Percentiles rank a stretch among this genome's conserved stretches.
Evolutionary conservation across 2,113 vertebrate genomes (phyloP).

Genomic region (Gorilla gorilla): DNA sequence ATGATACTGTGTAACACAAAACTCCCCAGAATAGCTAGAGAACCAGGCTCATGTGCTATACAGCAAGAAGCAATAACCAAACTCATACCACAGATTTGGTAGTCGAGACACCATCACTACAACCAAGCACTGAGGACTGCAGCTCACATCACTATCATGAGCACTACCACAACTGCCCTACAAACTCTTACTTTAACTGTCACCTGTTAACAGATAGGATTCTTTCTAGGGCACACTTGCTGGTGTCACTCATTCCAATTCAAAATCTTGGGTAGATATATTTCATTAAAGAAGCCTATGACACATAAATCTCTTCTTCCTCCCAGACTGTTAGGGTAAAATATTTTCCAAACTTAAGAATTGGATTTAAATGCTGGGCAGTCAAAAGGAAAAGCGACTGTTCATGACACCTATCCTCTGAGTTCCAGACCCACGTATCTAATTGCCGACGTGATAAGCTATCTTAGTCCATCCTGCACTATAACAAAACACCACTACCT

Average conservation of each 20-base stretch:
- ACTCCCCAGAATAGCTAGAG: background rate
- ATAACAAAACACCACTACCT: background rate
- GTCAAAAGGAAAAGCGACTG: background rate
- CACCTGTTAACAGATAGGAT: background rate
- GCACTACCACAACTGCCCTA: background rate
- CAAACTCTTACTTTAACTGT: constrained; percentile 8
- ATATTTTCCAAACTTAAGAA: background rate
- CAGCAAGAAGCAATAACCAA: background rate
- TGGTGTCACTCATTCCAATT: background rate
- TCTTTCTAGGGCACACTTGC: background rate
- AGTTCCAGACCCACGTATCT: background rate
- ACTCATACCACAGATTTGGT: background rate
- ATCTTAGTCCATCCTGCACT: background rate
- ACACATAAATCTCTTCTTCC: background rate
- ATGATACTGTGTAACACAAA: background rate
- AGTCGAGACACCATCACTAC: background rate
- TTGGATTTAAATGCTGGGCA: background rate
- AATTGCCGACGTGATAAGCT: background rate
- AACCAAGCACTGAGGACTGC: background rate
- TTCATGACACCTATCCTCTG: background rate
- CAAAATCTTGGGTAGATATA: background rate
- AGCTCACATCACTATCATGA: background rate
- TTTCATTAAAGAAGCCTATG: background rate
- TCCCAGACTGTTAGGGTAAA: background rate
- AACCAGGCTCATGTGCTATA: background rate